Conservation (phyloP, 2,888 invertebrate species). For the Lasioglossum oenotherae region DNA sequence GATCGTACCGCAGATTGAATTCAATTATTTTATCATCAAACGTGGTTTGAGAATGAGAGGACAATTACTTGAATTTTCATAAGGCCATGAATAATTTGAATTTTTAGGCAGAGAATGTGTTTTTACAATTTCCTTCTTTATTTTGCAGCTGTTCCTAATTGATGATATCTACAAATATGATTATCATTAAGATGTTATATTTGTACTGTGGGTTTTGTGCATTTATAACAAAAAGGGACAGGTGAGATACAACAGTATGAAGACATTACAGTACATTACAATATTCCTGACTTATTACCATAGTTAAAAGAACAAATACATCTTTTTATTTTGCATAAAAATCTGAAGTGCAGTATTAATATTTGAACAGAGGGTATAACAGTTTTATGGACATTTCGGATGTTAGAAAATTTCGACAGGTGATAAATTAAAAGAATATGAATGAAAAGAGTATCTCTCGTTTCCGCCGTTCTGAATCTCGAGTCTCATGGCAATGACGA, state of each 20-base stretch:
- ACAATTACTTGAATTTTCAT: neutral
- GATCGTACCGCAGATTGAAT: neutral
- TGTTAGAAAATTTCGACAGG: no score
- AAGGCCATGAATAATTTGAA: neutral
- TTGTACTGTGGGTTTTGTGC: neutral
- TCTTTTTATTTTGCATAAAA: no score
- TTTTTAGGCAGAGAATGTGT: neutral
- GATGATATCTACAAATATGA: neutral
- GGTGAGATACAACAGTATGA: neutral
- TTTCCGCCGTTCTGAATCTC: neutral
- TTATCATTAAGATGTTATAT: neutral
- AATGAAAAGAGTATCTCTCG: neutral
- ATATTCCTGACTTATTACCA: no score
- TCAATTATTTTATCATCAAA: neutral
- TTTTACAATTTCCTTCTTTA: neutral
- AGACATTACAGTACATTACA: neutral
- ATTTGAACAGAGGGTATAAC: no score
- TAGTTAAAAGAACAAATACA: no score
- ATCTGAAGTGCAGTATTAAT: no score
- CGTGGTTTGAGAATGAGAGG: neutral
- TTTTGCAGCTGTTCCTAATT: neutral
- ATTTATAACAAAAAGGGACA: neutral
- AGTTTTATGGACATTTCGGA: no score
- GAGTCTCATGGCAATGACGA: constrained; percentile 19
- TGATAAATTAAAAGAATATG: no score